Conservation (phyloP, 2,888 invertebrate species). For the Monoplex corrugatus region DNA sequence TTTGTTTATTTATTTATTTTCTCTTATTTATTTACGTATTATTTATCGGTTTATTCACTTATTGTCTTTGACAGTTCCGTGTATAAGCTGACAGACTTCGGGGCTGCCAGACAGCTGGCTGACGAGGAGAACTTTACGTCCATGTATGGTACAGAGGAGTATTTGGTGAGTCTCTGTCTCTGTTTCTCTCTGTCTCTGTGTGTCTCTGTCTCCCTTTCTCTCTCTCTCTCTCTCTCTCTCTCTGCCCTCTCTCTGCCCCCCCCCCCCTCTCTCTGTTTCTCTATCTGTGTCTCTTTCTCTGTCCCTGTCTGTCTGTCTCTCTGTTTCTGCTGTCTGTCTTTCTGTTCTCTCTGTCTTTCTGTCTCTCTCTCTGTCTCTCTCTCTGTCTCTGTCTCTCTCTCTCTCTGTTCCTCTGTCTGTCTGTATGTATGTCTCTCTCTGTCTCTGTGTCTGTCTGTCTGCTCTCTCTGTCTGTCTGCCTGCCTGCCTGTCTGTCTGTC, state of each 20-base stretch:
- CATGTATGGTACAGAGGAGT: slow-evolving; percentile 97
- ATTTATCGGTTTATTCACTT: too few relatives aligned
- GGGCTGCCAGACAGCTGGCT: slow-evolving; percentile 95
- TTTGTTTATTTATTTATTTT: too few relatives aligned
- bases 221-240: background rate
- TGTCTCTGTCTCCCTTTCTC: background rate
- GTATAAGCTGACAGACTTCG: slow-evolving; percentile 96
- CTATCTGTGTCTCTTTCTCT: background rate
- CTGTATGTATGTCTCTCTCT: too few relatives aligned
- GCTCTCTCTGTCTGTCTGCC: too few relatives aligned
- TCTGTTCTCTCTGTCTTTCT: background rate
- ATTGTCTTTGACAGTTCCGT: slow-evolving; percentile 83
- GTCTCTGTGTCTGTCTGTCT: too few relatives aligned
- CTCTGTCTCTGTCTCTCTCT: background rate
- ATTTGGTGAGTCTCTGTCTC: slow-evolving; percentile 84
- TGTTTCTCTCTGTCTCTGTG: background rate
- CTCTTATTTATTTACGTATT: too few relatives aligned
- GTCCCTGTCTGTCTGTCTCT: background rate
- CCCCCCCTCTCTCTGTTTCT: background rate
- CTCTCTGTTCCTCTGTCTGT: background rate
- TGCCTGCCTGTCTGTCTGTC: too few relatives aligned
- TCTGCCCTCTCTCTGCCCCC: background rate
- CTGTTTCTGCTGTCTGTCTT: background rate
- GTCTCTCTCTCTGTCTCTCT: background rate
- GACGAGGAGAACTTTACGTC: slow-evolving; percentile 98